Conservation (phyloP, 1,140 invertebrate genomes). For the Polyergus mexicanus region DNA sequence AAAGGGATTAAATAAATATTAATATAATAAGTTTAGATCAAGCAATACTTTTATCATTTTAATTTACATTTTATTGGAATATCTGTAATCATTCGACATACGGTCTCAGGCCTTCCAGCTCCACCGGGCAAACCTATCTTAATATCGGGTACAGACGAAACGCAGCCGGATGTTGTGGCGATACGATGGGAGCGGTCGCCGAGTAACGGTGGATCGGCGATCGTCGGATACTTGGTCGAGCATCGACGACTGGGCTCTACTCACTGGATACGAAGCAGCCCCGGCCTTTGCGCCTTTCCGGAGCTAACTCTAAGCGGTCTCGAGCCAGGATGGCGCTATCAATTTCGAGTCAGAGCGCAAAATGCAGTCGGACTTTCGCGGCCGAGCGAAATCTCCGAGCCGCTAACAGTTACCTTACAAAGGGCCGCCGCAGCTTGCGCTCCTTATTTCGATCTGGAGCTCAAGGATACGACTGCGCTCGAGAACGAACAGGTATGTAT, state of each 20-base stretch:
- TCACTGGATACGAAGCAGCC: constrained; percentile 92
- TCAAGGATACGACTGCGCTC: constrained; percentile 89
- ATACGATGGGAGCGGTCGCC: constrained; percentile 94
- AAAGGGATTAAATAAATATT: not conserved
- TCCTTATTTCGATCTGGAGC: constrained; percentile 90
- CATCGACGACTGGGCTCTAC: constrained; percentile 92
- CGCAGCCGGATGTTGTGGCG: constrained; percentile 94
- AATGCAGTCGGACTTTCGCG: constrained; percentile 94
- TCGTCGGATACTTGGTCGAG: constrained; percentile 94
- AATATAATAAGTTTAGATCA: not conserved
- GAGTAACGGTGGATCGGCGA: constrained; percentile 95
- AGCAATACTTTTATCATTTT: not conserved
- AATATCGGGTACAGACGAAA: constrained; percentile 89
- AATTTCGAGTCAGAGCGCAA: constrained; percentile 95
- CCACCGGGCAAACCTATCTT: constrained; percentile 92
- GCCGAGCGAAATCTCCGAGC: constrained; percentile 92
- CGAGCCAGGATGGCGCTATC: constrained; percentile 95
- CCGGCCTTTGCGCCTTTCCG: constrained; percentile 89
- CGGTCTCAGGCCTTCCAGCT: constrained; percentile 90
- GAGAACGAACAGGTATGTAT: constrained; percentile 91
- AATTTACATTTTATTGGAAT: too few relatives aligned
- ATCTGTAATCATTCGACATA: not conserved
- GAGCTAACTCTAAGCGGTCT: constrained; percentile 92
- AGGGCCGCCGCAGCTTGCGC: constrained; percentile 88
- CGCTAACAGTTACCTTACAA: constrained; percentile 91